Base-by-base conservation (phyloP, 2,888 invertebrate genomes). In the Harpalus rubripes region DNA sequence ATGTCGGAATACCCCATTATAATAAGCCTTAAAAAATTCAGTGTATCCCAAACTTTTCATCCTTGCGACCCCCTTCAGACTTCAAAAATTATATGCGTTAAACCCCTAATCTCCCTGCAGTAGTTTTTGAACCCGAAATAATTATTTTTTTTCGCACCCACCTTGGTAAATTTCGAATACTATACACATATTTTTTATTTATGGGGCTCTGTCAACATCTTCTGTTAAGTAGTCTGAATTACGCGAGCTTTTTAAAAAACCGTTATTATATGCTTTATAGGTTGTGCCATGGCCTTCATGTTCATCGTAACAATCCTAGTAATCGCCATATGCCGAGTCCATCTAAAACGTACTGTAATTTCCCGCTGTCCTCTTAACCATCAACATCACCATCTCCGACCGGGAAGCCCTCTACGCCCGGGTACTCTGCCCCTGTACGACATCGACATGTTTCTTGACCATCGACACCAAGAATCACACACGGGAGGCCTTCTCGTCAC, bases 261-360 rank as follows among this genome's bases (percentile, higher is more conserved):
- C 12, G n/a, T n/a, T n/a, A n/a, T n/a, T n/a, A n/a, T n/a, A n/a
- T 52, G 44, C 10, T 7, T 63, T 63, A 2, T 18, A 91, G 91
- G 91, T 86, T 91, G 91, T 88, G 91, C 91, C 39, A 90, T 91
- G 89, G 91, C 91, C 10, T 91, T 92, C 86, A 91, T 91, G 89
- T 90, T 92, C 84, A 91, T 91, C 85, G 90, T 91, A 6, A 91
- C 91, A 18, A 90, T 91, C 84, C 88, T 91, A 85, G 90, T 91
- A 52, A 90, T 92, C 86, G 91, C 91, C 32, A 91, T 92, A 81
- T 92, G 91, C 87, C 89, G 91, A 80, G 90, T 91, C 52, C 91
- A 91, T 87, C 89, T 91, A 87, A 90, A 90, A 87, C 89, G 91
- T 76, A 88, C 89, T 32, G 88, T 89, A 84, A 87, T 88, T 78